Evolutionary conservation across 2,888 invertebrate species (phyloP).

Genomic region (Stictocephala bisonia): DNA sequence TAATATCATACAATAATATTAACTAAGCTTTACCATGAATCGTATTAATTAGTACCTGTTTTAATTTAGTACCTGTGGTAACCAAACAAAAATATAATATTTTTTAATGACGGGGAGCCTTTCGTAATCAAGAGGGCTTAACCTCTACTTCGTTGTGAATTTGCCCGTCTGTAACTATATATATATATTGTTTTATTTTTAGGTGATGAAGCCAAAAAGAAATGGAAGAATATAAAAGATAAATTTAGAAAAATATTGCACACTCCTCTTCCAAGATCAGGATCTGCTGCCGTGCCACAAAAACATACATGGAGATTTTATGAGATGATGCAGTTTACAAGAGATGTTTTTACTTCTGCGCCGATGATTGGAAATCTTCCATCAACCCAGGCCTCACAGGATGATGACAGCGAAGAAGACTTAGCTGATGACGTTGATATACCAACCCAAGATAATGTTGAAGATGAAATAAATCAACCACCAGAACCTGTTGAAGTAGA

Average conservation of each 20-base stretch:
- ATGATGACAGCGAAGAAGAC: neutral
- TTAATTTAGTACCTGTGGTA: too few species aligned
- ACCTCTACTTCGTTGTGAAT: too few species aligned
- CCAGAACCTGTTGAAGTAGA: neutral
- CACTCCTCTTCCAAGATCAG: conserved; percentile 17
- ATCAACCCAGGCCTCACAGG: neutral
- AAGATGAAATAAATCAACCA: neutral
- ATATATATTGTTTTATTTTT: too few species aligned
- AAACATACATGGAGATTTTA: conserved; percentile 15
- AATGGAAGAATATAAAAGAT: conserved; percentile 25
- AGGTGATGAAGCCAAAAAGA: neutral
- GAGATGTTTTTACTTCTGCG: neutral
- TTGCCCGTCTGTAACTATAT: too few species aligned
- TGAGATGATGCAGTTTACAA: neutral
- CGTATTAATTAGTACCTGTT: too few species aligned
- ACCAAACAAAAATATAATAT: too few species aligned
- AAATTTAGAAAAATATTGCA: conserved; percentile 4
- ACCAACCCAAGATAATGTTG: neutral
- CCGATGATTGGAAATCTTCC: conserved; percentile 1
- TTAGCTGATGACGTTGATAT: neutral
- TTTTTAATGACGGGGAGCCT: too few species aligned
- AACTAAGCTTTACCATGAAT: too few species aligned
- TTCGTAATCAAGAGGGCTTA: too few species aligned
- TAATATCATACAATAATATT: too few species aligned
- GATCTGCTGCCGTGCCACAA: neutral